phyloP scores from a whole-genome alignment of 1,140 invertebrate genomes.

The fruit fly (Drosophila melanogaster) region Release_6_plus_ISO1_MT NC_004354.4:15269501-15270000 shows the following conservation, averaged over 20 bases:
- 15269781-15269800: conserved; percentile 30
- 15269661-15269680: too few relatives aligned
- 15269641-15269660: too few relatives aligned
- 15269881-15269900: conserved; percentile 11
- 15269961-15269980: too few relatives aligned
- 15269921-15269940: conserved; percentile 38
- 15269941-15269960: not conserved
- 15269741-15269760: not conserved
- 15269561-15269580: too few relatives aligned
- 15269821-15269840: not conserved
- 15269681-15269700: too few relatives aligned
- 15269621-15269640: too few relatives aligned
- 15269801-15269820: conserved; percentile 10
- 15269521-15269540: too few relatives aligned
- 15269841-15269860: conserved; percentile 61
- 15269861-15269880: conserved; percentile 67
- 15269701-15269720: too few relatives aligned
- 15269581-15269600: too few relatives aligned
- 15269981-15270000: not conserved
- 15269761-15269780: not conserved
- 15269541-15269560: too few relatives aligned
- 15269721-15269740: too few relatives aligned
- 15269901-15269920: conserved; percentile 76
- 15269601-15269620: too few relatives aligned
- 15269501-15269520: not conserved